A percentile compares a stretch with the other conserved stretches of the same genome.
phyloP scores from a whole-genome alignment of 2,888 invertebrate species.

The Dugesia japonica region DNA sequence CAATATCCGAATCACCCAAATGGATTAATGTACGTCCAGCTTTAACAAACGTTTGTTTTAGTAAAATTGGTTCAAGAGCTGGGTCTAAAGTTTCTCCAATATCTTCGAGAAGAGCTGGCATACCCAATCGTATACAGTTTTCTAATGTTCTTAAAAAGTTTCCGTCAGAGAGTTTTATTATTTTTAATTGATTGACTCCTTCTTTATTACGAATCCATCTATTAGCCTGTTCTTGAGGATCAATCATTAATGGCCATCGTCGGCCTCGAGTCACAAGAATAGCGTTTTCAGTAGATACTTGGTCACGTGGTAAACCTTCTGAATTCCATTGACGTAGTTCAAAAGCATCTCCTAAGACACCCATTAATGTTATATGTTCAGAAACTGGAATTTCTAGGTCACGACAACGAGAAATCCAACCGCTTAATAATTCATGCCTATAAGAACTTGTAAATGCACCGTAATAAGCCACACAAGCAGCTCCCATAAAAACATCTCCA shows the following conservation, averaged over 20 bases:
- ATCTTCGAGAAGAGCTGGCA: slow-evolving; percentile 47
- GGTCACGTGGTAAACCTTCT: slow-evolving; percentile 33
- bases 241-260: slow-evolving; percentile 50
- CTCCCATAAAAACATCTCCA: slow-evolving; percentile 49
- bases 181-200: slow-evolving; percentile 37
- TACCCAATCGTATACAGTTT: slow-evolving; percentile 48
- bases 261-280: slow-evolving; percentile 47
- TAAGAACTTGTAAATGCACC: slow-evolving; percentile 48
- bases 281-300: slow-evolving; percentile 48
- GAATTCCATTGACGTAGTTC: slow-evolving; percentile 54
- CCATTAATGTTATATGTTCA: slow-evolving; percentile 54
- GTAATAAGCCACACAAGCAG: slow-evolving; percentile 49
- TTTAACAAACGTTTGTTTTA: slow-evolving; percentile 57
- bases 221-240: slow-evolving; percentile 49
- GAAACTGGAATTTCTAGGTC: slow-evolving; percentile 60
- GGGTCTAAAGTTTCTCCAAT: slow-evolving; percentile 47
- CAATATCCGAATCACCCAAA: slow-evolving; percentile 48
- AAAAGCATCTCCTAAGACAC: slow-evolving; percentile 47
- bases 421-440: slow-evolving; percentile 51
- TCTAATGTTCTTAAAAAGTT: slow-evolving; percentile 47
- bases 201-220: slow-evolving; percentile 46
- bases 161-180: slow-evolving; percentile 47
- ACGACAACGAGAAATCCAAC: slow-evolving; percentile 59
- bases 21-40: slow-evolving; percentile 47
- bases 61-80: slow-evolving; percentile 47